Percentiles rank a stretch among this genome's conserved stretches.
Conservation (phyloP, 2,797 vertebrate genomes). For the Danionella dracula region DNA sequence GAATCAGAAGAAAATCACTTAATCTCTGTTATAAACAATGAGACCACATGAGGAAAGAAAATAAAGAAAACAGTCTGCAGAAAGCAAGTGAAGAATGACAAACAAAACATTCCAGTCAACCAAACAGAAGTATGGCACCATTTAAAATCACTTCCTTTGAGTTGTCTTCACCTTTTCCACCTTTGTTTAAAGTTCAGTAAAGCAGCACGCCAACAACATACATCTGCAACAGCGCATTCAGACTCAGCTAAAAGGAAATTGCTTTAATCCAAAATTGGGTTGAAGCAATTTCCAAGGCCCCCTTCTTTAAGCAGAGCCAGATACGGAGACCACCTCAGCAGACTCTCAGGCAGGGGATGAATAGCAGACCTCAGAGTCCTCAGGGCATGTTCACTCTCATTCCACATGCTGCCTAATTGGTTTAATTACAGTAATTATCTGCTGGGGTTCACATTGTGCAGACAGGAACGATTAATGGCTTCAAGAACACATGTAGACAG, state of each 20-base stretch:
- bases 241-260: constrained; percentile 71
- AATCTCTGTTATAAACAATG: background rate
- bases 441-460: constrained; percentile 72
- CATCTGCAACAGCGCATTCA: constrained; percentile 59
- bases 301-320: constrained; percentile 56
- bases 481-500: constrained; percentile 73
- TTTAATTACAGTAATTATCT: constrained; percentile 81
- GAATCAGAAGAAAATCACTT: background rate
- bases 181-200: constrained; percentile 41
- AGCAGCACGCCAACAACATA: constrained; percentile 38
- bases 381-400: constrained; percentile 60
- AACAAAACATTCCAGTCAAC: background rate
- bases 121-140: background rate
- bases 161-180: constrained; percentile 51
- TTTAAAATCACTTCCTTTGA: constrained; percentile 44
- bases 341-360: constrained; percentile 47
- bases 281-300: constrained; percentile 61
- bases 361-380: constrained; percentile 62
- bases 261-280: constrained; percentile 63
- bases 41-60: background rate
- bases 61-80: background rate
- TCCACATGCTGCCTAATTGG: constrained; percentile 75
- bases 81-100: background rate
- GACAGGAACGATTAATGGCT: constrained; percentile 71
- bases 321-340: constrained; percentile 66